Base-by-base conservation (phyloP, 2,113 vertebrate genomes). In the Quiscalus mexicanus region DNA sequence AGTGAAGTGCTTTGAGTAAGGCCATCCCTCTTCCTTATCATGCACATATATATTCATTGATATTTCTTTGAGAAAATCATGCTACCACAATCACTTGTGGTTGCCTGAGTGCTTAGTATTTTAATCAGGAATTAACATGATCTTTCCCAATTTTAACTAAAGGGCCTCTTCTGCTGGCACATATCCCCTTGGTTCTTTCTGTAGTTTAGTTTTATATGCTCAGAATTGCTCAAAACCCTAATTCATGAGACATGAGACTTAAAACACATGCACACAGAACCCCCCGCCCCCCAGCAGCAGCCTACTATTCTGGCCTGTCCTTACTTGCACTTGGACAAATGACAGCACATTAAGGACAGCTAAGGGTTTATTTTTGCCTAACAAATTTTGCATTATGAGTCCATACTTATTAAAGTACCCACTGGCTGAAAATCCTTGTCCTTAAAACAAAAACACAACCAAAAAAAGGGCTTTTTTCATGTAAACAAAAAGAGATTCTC, bases 401-500 rank as follows among this genome's bases (percentile, higher is more conserved):
- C 37, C n/a, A n/a, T 37, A 47, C 23, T 82, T 70, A 24, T 39
- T 79, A 49, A 85, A 85, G 20, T 62, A 25, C 22, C 28, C 59
- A 25, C 15, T 49, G 41, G 63, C 63, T 88, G 58, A 80, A 49
- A 33, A 87, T 9, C 10, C 20, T 64, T 64, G 67, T 67, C 22
- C 53, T 76, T 69, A 81, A 91, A 82, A 86, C 18, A 28, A 42
- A 68, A 70, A 47, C 27, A 37, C 27, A 62, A 41, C 4, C 13
- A 19, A n/a, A 10, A 45, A 39, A 47, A 28, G 2, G 0, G 1
- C 1, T 1, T 13, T 17, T 85, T 69, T 70, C 23, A 6, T 20
- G 17, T 53, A 83, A 82, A 73, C 28, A 73, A 28, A 71, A 45
- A 78, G 28, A 49, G 63, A 35, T 68, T 79, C 31, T 71, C 1